Evolutionary conservation across 2,113 vertebrate genomes (phyloP), one percentile per base, ranked within the genome.

Genomic region (Potamarius usumacintae): DNA sequence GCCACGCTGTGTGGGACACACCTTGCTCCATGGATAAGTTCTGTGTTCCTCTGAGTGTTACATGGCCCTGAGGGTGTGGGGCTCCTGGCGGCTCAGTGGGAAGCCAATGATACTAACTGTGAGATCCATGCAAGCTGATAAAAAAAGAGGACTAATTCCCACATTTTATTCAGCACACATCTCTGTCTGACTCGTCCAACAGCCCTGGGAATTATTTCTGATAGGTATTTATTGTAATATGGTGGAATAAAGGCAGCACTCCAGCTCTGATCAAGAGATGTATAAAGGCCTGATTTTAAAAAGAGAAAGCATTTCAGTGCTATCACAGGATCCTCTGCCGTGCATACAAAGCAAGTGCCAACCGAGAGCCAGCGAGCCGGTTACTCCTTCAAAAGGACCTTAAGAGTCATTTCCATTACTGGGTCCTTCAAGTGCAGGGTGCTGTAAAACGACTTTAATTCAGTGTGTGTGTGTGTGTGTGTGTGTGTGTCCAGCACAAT

Each of bases 351-450:
- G 90, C 88, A 88, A 88, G 89, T 25, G 62, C 63, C 85, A 84
- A 53, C 48, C 48, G 82, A 86, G 72, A 84, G 69, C 83, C 81
- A 20, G 69, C 11, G 63, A 80, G 83, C 86, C 86, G 80, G 48
- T 78, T 11, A 88, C 87, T 94, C 92, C 94, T 93, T 95, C 94
- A 93, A 91, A 92, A 89, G 93, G 94, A 95, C 94, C 95, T 95
- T 94, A 92, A 93, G 92, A 87, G 89, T 91, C 92, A 91, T 93
- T 94, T 93, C 92, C 94, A 94, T 94, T 91, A 93, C 86, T 86
- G 90, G 20, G 63, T 85, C 78, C 85, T 87, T 88, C 53, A 86
- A 85, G 89, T 86, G 89, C 91, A 91, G 90, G 89, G 81, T 92
- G 94, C 91, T 90, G 92, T 94, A 94, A 95, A 95, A 93, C 50